Evolutionary conservation across 1,140 invertebrate species (phyloP).

Genomic region (Zophobas morio): DNA sequence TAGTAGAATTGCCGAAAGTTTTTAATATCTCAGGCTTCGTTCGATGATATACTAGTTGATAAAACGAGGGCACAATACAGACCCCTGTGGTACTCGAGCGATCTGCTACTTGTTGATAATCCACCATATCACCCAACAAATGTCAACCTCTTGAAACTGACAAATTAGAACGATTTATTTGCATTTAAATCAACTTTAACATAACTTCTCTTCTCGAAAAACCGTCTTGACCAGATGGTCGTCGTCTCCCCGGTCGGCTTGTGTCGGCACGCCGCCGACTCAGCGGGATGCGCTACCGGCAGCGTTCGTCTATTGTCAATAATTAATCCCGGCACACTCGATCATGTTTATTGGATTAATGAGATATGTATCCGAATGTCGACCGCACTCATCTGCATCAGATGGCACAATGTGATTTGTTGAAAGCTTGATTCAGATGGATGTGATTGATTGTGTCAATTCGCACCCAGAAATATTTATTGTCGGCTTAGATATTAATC

Average conservation of each 20-base stretch:
- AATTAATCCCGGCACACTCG: conserved; percentile 27
- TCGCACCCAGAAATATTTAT: conserved; percentile 1
- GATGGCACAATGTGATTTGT: conserved; percentile 34
- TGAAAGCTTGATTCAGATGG: conserved; percentile 37
- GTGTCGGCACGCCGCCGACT: neutral
- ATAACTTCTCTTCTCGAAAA: too few species aligned
- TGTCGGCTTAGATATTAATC: conserved; percentile 4
- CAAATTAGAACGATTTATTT: too few species aligned
- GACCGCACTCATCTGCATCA: conserved; percentile 46
- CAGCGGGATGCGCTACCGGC: conserved; percentile 24
- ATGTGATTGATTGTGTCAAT: conserved; percentile 33
- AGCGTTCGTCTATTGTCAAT: conserved; percentile 28
- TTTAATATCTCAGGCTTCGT: too few species aligned
- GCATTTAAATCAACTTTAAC: too few species aligned
- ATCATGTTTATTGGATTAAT: conserved; percentile 54
- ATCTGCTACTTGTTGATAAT: too few species aligned
- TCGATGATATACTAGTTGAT: too few species aligned
- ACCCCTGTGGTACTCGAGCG: too few species aligned
- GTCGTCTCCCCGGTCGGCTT: neutral
- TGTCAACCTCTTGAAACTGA: too few species aligned
- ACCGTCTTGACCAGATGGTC: too few species aligned
- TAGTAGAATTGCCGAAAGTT: too few species aligned
- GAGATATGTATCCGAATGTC: conserved; percentile 55
- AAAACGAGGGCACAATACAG: too few species aligned
- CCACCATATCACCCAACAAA: too few species aligned